phyloP scores from a whole-genome alignment of 2,797 vertebrate genomes.

The Jordanella pulchra region DNA sequence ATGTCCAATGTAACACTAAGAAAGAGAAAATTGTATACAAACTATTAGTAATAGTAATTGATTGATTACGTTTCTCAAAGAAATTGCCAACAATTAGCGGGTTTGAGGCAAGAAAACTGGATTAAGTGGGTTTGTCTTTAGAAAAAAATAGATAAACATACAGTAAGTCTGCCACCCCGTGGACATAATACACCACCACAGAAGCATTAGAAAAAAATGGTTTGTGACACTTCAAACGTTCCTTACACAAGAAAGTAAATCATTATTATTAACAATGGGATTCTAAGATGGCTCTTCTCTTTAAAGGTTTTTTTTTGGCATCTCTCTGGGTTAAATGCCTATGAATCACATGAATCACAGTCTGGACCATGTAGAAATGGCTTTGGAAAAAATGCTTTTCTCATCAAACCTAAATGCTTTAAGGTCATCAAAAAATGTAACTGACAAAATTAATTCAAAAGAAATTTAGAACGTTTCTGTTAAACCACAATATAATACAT shows the following conservation, averaged over 20 bases:
- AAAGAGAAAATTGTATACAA: neutral
- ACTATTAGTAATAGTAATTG: neutral
- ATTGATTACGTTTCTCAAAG: neutral
- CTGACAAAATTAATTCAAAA: no score
- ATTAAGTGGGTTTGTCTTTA: neutral
- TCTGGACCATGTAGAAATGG: no score
- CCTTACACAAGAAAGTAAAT: neutral
- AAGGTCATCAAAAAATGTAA: no score
- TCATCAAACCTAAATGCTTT: no score
- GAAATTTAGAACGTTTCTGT: no score
- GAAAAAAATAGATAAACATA: neutral
- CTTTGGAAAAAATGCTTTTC: no score
- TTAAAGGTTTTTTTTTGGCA: no score
- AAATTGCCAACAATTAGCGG: neutral
- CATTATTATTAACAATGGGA: neutral
- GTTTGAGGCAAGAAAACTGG: neutral
- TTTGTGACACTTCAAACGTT: neutral
- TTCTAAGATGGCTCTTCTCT: no score
- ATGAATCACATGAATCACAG: no score
- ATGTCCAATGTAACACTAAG: neutral
- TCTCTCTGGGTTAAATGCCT: no score
- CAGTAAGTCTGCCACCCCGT: slow-evolving; percentile 15
- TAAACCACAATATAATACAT: no score
- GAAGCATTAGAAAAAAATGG: neutral
- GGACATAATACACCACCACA: neutral